These are phyloP conservation scores for Phortica variegata DNA, from an alignment of 1,140 invertebrate genomes.

Conservation along the genomic window DNA sequence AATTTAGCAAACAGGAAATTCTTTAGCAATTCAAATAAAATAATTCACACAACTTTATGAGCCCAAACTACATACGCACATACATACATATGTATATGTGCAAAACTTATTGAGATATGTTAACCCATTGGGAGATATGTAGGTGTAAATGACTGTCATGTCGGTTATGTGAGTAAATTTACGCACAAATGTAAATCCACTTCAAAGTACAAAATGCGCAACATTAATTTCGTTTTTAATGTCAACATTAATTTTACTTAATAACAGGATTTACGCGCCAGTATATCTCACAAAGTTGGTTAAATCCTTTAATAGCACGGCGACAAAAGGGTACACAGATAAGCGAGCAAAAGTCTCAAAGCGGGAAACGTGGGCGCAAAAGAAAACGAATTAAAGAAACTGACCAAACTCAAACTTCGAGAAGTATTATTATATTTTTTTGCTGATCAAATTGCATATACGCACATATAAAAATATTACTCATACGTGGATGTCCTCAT, in stretches of 20 bases:
- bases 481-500: too few species aligned
- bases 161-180: too few species aligned
- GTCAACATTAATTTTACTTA: slow-evolving; percentile 39
- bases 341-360: slow-evolving; percentile 15
- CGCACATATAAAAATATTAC: slow-evolving; percentile 29
- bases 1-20: slow-evolving; percentile 11
- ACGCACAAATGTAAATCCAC: too few species aligned
- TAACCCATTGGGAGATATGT: too few species aligned
- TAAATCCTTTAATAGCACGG: slow-evolving; percentile 43
- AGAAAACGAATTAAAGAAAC: slow-evolving; percentile 10
- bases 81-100: too few species aligned
- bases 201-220: not conserved
- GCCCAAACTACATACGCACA: too few species aligned
- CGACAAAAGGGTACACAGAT: slow-evolving; percentile 11
- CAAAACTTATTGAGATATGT: too few species aligned
- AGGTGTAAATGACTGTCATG: too few species aligned
- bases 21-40: slow-evolving; percentile 16
- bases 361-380: not conserved
- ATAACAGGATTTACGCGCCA: slow-evolving; percentile 5
- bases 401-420: slow-evolving; percentile 6
- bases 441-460: not conserved
- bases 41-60: too few species aligned
- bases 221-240: slow-evolving; percentile 49
- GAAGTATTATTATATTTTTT: not conserved
- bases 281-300: too few species aligned